phyloP scores from a whole-genome alignment of 2,888 invertebrate genomes.

The Scelioninae gen. 1 region DNA sequence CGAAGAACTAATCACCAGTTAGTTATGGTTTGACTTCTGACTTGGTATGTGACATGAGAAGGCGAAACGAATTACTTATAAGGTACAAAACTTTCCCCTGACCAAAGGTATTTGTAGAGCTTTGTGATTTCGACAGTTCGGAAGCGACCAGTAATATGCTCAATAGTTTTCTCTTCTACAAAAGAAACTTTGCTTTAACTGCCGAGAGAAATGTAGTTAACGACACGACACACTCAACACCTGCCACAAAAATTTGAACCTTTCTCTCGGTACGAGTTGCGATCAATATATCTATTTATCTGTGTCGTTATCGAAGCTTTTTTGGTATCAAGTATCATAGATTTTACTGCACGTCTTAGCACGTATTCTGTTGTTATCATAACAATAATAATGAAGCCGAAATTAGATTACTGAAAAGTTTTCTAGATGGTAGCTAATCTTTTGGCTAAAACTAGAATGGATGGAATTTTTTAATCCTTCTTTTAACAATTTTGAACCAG shows the following conservation, averaged over 20 bases:
- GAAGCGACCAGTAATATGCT: slow-evolving; percentile 24
- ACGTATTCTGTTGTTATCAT: slow-evolving; percentile 72
- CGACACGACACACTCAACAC: slow-evolving; percentile 4
- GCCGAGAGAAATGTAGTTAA: slow-evolving; percentile 80
- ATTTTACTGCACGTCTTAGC: slow-evolving; percentile 77
- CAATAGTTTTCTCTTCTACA: slow-evolving; percentile 55
- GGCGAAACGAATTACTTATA: slow-evolving; percentile 43
- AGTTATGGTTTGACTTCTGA: slow-evolving; percentile 34
- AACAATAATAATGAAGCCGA: slow-evolving; percentile 75
- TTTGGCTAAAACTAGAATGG: not conserved
- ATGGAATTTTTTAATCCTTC: not conserved
- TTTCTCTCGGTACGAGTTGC: slow-evolving; percentile 77
- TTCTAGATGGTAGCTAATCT: slow-evolving; percentile 17
- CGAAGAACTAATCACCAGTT: slow-evolving; percentile 26
- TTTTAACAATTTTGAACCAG: not conserved
- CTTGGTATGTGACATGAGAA: slow-evolving; percentile 52
- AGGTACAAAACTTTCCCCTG: slow-evolving; percentile 66
- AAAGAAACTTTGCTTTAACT: slow-evolving; percentile 71
- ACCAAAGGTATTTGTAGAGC: slow-evolving; percentile 40
- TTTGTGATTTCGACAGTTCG: slow-evolving; percentile 4
- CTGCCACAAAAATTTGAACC: slow-evolving; percentile 9
- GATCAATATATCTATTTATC: slow-evolving; percentile 20
- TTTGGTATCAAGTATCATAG: slow-evolving; percentile 73
- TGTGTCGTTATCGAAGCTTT: slow-evolving; percentile 76
- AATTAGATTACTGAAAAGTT: slow-evolving; percentile 20